phyloP scores from a whole-genome alignment of 2,888 invertebrate species.

The Philaethria dido region DNA sequence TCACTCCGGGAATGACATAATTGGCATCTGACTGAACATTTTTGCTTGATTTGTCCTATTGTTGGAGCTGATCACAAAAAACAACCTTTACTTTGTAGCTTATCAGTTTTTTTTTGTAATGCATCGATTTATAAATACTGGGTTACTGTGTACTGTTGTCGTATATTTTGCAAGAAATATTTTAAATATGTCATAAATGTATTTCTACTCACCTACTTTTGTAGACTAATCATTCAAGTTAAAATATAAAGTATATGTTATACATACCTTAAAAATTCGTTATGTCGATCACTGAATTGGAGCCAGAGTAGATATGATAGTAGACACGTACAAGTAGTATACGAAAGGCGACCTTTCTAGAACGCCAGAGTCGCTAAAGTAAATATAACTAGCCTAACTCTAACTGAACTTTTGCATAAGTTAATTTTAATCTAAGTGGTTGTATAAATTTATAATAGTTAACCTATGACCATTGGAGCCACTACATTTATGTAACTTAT shows the following conservation, averaged over 20 bases:
- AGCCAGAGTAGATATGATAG: not conserved
- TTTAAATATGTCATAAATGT: too few relatives aligned
- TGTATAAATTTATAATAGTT: not conserved
- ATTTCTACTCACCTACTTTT: too few relatives aligned
- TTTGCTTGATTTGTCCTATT: not conserved
- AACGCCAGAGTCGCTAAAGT: not conserved
- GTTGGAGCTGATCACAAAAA: not conserved
- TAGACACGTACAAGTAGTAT: too few relatives aligned
- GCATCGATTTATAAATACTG: too few relatives aligned
- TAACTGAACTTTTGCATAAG: not conserved
- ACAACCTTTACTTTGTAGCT: not conserved
- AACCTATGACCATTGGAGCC: not conserved
- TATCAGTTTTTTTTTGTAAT: not conserved
- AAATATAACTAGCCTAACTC: not conserved
- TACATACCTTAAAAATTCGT: too few relatives aligned
- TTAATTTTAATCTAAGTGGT: not conserved
- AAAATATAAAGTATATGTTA: too few relatives aligned
- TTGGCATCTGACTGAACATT: not conserved
- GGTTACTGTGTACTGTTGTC: too few relatives aligned
- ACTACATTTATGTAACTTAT: not conserved
- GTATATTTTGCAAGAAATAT: too few relatives aligned
- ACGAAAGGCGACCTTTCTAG: not conserved
- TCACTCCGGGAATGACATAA: not conserved
- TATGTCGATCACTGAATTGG: not conserved
- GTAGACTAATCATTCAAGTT: too few relatives aligned